Percentiles rank a stretch among this genome's conserved stretches.
Evolutionary conservation across 2,888 invertebrate genomes (phyloP).

Genomic region (Spodoptera picta): DNA sequence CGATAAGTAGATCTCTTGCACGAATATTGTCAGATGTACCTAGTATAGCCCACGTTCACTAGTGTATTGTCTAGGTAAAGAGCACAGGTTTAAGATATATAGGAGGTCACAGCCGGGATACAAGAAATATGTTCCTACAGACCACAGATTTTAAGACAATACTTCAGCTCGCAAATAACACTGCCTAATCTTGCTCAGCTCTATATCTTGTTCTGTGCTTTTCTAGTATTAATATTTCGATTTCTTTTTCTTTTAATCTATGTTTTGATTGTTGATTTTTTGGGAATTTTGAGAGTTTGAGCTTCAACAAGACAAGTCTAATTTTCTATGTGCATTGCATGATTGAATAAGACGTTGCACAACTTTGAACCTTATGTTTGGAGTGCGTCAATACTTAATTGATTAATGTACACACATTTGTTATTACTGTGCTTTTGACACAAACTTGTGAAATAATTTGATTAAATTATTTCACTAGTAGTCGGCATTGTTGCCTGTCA

Average conservation of each 20-base stretch:
- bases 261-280: conserved; percentile 63
- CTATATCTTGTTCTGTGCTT: conserved; percentile 84
- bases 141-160: conserved; percentile 69
- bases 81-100: conserved; percentile 77
- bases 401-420: conserved; percentile 10
- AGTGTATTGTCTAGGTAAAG: conserved; percentile 69
- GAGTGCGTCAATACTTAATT: conserved; percentile 18
- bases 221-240: conserved; percentile 74
- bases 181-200: conserved; percentile 86
- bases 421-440: conserved; percentile 10
- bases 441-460: conserved; percentile 66
- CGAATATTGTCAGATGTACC: conserved; percentile 68
- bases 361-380: conserved; percentile 58
- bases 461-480: conserved; percentile 32
- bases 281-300: conserved; percentile 64
- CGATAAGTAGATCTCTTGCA: conserved; percentile 79
- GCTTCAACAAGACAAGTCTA: conserved; percentile 64
- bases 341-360: conserved; percentile 63
- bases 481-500: conserved; percentile 21
- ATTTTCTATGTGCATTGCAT: conserved; percentile 70
- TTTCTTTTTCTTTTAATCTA: conserved; percentile 62
- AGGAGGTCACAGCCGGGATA: conserved; percentile 71
- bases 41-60: conserved; percentile 64
- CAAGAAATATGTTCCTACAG: conserved; percentile 69
- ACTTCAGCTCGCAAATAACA: conserved; percentile 86